phyloP scores from a whole-genome alignment of 2,113 vertebrate species.

The Odontophorus gujanensis region DNA sequence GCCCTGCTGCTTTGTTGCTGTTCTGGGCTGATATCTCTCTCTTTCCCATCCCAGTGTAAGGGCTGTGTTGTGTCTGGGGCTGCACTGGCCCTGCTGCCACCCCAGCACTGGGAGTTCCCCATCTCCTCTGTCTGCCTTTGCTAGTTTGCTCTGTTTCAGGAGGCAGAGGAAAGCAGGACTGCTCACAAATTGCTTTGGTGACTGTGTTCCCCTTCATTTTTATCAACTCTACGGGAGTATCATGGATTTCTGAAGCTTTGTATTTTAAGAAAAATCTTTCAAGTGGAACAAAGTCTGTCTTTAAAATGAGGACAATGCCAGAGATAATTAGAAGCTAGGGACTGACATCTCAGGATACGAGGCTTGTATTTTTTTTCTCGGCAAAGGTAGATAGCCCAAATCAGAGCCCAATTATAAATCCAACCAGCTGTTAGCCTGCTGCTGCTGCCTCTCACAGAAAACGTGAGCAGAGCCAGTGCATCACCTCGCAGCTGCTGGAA shows the following conservation, averaged over 20 bases:
- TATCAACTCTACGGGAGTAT: background rate
- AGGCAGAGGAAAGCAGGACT: background rate
- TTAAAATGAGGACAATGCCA: background rate
- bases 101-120: background rate
- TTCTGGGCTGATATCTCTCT: background rate
- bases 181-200: background rate
- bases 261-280: background rate
- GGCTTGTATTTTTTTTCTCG: background rate
- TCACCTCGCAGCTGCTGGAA: slow-evolving; percentile 96
- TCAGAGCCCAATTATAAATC: background rate
- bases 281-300: background rate
- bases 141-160: accelerated
- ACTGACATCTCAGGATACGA: background rate
- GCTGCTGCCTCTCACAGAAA: background rate
- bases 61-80: background rate
- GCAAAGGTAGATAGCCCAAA: background rate
- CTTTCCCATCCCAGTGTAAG: background rate
- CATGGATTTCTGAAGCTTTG: background rate
- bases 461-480: accelerated
- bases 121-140: background rate
- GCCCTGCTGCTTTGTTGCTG: background rate
- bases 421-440: background rate
- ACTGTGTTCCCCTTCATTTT: background rate
- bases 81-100: background rate
- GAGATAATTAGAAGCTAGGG: background rate